phyloP scores from a whole-genome alignment of 2,888 invertebrate genomes.

The Pammene aurita region DNA sequence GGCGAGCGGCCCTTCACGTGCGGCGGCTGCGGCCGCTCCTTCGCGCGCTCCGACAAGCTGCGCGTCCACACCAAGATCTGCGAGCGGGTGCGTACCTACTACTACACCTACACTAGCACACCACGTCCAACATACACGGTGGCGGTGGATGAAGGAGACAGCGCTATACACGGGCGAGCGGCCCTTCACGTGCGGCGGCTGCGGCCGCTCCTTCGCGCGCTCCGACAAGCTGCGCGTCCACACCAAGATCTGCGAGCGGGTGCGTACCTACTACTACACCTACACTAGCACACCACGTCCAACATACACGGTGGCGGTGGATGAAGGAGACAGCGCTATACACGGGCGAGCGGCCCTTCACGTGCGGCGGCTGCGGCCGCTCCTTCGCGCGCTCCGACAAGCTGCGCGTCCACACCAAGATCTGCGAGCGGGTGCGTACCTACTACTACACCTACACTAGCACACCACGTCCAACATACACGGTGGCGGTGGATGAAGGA shows the following conservation, averaged over 20 bases:
- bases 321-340: no score
- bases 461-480: no score
- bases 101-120: background rate
- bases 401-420: slow-evolving; percentile 86
- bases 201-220: slow-evolving; percentile 87
- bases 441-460: background rate
- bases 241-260: slow-evolving; percentile 83
- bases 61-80: slow-evolving; percentile 86
- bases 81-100: slow-evolving; percentile 66
- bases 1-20: slow-evolving; percentile 88
- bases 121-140: no score
- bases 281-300: background rate
- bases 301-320: no score
- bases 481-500: no score
- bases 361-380: slow-evolving; percentile 87
- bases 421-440: slow-evolving; percentile 76
- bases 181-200: slow-evolving; percentile 87
- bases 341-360: slow-evolving; percentile 88
- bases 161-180: slow-evolving; percentile 89
- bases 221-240: slow-evolving; percentile 89
- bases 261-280: slow-evolving; percentile 41
- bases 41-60: slow-evolving; percentile 88
- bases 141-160: no score
- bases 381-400: slow-evolving; percentile 89
- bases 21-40: slow-evolving; percentile 87